These are phyloP conservation scores for Penaeus indicus DNA, from an alignment of 1,140 invertebrate species.

Conservation along the genomic window DNA sequence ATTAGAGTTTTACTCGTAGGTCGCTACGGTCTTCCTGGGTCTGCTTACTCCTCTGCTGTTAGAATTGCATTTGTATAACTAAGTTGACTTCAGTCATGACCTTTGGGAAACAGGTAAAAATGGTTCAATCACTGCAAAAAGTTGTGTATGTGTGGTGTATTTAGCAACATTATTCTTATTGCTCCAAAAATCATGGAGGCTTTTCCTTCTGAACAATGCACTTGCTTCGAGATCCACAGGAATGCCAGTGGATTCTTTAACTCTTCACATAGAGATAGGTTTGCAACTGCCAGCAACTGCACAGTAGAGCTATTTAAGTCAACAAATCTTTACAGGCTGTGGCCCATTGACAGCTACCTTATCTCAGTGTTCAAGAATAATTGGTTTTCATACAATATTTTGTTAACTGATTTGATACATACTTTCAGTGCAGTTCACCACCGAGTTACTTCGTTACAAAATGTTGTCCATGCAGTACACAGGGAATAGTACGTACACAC, in stretches of 20 bases:
- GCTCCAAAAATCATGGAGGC: constrained; percentile 40
- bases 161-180: constrained; percentile 46
- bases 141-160: constrained; percentile 6
- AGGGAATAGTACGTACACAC: constrained; percentile 51
- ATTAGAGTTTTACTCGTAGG: constrained; percentile 40
- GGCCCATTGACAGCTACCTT: constrained; percentile 13
- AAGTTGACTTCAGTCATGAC: constrained; percentile 49
- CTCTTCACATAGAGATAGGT: constrained; percentile 9
- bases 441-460: constrained; percentile 18
- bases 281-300: constrained; percentile 7
- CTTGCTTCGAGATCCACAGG: constrained; percentile 53
- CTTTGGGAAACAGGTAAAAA: constrained; percentile 51
- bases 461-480: constrained; percentile 5
- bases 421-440: constrained; percentile 16
- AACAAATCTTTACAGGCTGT: constrained; percentile 28
- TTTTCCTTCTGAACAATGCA: constrained; percentile 45
- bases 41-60: constrained; percentile 45
- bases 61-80: constrained; percentile 37
- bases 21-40: constrained; percentile 38
- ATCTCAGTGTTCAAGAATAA: neutral
- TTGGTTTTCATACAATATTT: constrained; percentile 20
- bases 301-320: constrained; percentile 31
- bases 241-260: constrained; percentile 44
- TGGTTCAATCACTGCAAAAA: constrained; percentile 40
- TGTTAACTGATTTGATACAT: constrained; percentile 8